Percentiles rank a stretch among this genome's conserved stretches.
phyloP scores from a whole-genome alignment of 2,797 vertebrate genomes.

The Myiotriccus ornatus region DNA sequence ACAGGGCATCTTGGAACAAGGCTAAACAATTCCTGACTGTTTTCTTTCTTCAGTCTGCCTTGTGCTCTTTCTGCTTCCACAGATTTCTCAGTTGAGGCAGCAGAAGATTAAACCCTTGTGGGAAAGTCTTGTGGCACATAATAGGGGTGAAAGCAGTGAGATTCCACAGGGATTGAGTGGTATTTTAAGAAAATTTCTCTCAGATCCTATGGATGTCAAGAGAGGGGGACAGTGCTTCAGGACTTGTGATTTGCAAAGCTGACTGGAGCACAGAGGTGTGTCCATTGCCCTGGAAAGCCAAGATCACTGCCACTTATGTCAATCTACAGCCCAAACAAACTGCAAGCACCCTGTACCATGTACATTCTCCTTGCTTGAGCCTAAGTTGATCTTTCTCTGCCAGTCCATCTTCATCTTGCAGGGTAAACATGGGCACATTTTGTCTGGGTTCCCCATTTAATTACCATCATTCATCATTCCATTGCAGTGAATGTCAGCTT shows the following conservation, averaged over 20 bases:
- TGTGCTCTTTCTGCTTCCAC: constrained; percentile 27
- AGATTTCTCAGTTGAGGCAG: constrained; percentile 40
- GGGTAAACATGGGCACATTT: neutral
- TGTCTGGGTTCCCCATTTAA: neutral
- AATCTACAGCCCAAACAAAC: neutral
- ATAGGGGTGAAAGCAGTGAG: constrained; percentile 2
- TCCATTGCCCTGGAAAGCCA: neutral
- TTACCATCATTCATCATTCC: neutral
- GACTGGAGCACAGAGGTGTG: neutral
- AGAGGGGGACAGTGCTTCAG: neutral
- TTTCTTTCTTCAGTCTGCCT: constrained; percentile 27
- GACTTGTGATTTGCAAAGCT: neutral
- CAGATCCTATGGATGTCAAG: neutral
- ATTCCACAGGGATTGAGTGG: neutral
- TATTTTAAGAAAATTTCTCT: constrained; percentile 2
- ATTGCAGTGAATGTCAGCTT: neutral
- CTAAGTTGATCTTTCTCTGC: neutral
- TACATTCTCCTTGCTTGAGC: neutral
- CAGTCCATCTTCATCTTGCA: neutral
- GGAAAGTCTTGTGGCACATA: constrained; percentile 15
- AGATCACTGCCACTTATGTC: neutral
- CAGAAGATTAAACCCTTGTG: constrained; percentile 43
- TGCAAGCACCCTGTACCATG: neutral
- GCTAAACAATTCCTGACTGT: neutral
- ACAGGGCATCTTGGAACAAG: constrained; percentile 44